Evolutionary conservation across 30 jellyfish, hydroid and myxozoan species (phyloP), one percentile per base, ranked within the genome.

Genomic region (Aurelia sp.): DNA sequence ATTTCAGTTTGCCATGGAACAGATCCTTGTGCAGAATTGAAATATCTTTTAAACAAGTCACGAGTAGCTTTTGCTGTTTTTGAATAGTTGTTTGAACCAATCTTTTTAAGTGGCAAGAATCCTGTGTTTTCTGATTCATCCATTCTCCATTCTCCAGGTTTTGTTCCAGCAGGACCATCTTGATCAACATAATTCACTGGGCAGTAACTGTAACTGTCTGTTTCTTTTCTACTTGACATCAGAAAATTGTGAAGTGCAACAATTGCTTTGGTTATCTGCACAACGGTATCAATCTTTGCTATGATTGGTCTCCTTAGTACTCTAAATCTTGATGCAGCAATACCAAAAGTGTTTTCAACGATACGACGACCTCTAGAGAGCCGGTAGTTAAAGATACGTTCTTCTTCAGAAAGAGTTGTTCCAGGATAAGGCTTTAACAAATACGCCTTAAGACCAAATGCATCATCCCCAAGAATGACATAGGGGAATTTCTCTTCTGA

Each of bases 341-440:
- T 79, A 1, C 82, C 81, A 44, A 63, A 79, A 13, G 90, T 52
- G 63, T 79, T 79, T 40, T 78, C 88, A 15, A 60, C 22, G 41
- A 80, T 79, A 5, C 92, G 8, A 5, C 78, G 3, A 4, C 90
- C 78, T 35, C 86, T 13, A 15, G 78, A 67, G 11, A 31, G 86
- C 31, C 89, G 31, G 51, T 84, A 72, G 35, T 84, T 84, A 63
- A 47, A 84, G 13, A 84, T 72, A 12, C 63, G 16, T 72, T 74
- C 72, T 0, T 72, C 82, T 62, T 84, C 81, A 12, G 48, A 17
- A n/a, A 84, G 35, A 11, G 57, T 59, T 72, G 13, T 71, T 1
- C 89, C 87, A 12, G 93, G 88, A 69, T 17, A 84, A 27, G 93
- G 82, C 72, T 69, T 84, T 78, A 84, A 52, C 19, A 84, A 53